phyloP scores from a whole-genome alignment of 1,140 invertebrate species.

The Caenorhabditis latens region DNA sequence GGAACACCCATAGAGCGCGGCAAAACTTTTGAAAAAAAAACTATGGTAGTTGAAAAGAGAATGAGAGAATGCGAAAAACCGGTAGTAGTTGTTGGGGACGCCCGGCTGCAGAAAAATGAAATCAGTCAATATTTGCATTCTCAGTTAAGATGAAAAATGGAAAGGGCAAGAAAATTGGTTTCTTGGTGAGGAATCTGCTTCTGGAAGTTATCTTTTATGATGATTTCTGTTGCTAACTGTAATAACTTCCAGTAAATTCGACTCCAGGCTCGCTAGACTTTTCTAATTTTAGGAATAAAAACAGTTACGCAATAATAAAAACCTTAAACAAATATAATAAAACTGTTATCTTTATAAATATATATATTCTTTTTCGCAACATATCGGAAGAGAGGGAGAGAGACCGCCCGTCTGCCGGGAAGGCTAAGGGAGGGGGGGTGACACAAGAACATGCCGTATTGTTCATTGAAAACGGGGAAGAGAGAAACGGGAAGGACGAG shows the following conservation, averaged over 20 bases:
- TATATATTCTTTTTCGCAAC: background rate
- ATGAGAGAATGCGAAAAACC: background rate
- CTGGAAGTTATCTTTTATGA: background rate
- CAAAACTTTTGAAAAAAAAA: too few species aligned
- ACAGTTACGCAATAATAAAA: background rate
- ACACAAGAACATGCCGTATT: slow-evolving; percentile 13
- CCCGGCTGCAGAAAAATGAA: background rate
- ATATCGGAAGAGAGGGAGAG: background rate
- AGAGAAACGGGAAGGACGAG: background rate
- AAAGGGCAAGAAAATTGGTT: background rate
- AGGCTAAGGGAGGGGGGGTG: background rate
- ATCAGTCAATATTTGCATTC: slow-evolving; percentile 27
- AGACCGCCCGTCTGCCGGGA: slow-evolving; percentile 27
- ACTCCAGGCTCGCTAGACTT: too few species aligned
- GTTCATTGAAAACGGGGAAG: background rate
- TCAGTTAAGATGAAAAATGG: background rate
- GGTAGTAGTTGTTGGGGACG: background rate
- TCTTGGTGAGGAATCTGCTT: background rate
- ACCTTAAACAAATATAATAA: background rate
- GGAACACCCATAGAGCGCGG: too few species aligned
- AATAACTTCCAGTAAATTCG: too few species aligned
- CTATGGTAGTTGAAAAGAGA: too few species aligned
- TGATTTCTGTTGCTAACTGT: too few species aligned
- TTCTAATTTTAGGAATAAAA: too few species aligned
- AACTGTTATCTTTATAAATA: background rate